Percentiles rank a stretch among this genome's conserved stretches.
Evolutionary conservation across 2,888 invertebrate species (phyloP).

Genomic region (Scaptomyza tumidula): DNA sequence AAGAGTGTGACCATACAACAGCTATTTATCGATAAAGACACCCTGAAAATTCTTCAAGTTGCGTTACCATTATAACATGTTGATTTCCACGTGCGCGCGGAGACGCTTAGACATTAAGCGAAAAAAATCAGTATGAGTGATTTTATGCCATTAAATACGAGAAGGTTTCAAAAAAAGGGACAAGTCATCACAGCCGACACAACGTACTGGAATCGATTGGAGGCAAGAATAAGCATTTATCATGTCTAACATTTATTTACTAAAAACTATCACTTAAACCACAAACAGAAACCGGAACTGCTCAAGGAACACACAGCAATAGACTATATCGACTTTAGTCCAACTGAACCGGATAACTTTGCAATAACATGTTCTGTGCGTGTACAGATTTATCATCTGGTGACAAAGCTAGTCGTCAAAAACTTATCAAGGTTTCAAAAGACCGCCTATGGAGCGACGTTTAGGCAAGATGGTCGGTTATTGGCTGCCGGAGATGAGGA

Average conservation of each 20-base stretch:
- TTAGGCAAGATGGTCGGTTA: constrained; percentile 92
- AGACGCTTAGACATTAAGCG: constrained; percentile 1
- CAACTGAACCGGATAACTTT: constrained; percentile 94
- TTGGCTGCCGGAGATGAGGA: constrained; percentile 96
- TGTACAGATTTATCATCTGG: constrained; percentile 94
- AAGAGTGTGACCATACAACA: background rate
- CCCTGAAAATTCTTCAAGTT: background rate
- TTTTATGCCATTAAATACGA: constrained; percentile 80
- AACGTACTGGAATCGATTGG: constrained; percentile 94
- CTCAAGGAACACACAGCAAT: constrained; percentile 97
- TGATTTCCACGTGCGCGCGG: constrained; percentile 41
- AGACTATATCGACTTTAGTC: constrained; percentile 95
- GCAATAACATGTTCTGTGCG: constrained; percentile 96
- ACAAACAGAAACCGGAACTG: constrained; percentile 90
- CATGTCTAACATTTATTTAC: background rate
- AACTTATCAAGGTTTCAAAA: constrained; percentile 93
- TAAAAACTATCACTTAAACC: background rate
- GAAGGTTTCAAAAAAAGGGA: constrained; percentile 76
- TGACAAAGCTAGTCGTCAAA: constrained; percentile 92
- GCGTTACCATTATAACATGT: constrained; percentile 2
- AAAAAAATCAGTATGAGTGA: constrained; percentile 50
- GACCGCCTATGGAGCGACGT: constrained; percentile 93
- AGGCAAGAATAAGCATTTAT: constrained; percentile 86
- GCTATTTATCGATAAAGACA: background rate
- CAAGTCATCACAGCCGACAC: constrained; percentile 90